phyloP scores from a whole-genome alignment of 1,140 invertebrate genomes.

The Nymphalis io region DNA sequence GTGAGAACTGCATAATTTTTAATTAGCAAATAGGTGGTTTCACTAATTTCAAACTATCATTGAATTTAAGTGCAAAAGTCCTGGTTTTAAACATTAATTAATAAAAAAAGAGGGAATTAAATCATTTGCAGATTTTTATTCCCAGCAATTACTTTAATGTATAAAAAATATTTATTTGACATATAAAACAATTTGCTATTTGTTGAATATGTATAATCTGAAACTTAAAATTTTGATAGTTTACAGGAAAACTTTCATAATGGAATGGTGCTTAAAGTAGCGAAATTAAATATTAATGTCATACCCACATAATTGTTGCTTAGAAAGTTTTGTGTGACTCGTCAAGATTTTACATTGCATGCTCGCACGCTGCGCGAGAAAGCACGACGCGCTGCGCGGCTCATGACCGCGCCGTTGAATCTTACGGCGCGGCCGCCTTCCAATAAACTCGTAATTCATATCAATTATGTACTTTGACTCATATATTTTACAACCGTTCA shows the following conservation, averaged over 20 bases:
- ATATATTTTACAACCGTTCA: not conserved
- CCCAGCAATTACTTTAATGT: not conserved
- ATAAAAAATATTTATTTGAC: not conserved
- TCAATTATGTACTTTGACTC: slow-evolving; percentile 7
- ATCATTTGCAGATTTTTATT: not conserved
- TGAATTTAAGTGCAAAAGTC: not conserved
- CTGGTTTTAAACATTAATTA: not conserved
- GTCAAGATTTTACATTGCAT: slow-evolving; percentile 74
- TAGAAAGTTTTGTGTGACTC: slow-evolving; percentile 75
- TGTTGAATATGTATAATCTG: too few species aligned
- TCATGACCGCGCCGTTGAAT: slow-evolving; percentile 14
- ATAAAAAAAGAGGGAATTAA: not conserved
- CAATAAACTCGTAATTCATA: slow-evolving; percentile 5
- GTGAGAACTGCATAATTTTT: slow-evolving; percentile 21
- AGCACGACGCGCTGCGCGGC: slow-evolving; percentile 57
- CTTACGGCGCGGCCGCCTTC: slow-evolving; percentile 21
- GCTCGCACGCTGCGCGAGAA: slow-evolving; percentile 76
- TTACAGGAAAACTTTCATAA: slow-evolving; percentile 7
- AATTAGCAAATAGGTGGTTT: slow-evolving; percentile 11
- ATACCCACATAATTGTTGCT: slow-evolving; percentile 77
- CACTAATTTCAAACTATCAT: not conserved
- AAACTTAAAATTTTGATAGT: not conserved
- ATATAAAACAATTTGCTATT: too few species aligned
- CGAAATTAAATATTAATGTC: slow-evolving; percentile 76
- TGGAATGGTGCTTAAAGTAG: slow-evolving; percentile 12